Conservation (phyloP, 1,140 invertebrate genomes). For the Myzus persicae region DNA sequence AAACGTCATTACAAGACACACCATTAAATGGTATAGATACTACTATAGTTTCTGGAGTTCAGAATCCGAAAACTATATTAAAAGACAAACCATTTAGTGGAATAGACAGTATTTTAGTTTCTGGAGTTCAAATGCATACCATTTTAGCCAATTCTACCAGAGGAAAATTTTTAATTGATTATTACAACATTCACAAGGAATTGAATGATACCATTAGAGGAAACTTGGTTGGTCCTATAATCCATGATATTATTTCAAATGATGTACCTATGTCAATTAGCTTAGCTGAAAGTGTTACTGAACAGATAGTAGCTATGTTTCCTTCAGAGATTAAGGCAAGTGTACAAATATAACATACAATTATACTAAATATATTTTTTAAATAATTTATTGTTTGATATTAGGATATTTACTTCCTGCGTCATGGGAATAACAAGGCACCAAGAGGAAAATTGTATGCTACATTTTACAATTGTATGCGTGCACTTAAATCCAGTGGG, state of each 20-base stretch:
- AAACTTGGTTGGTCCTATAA: not conserved
- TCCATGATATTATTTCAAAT: not conserved
- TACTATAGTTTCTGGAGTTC: no score
- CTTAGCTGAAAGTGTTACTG: not conserved
- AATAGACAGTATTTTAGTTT: no score
- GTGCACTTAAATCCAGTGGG: not conserved
- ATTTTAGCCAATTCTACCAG: no score
- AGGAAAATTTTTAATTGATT: not conserved
- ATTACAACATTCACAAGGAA: not conserved
- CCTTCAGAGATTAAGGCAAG: constrained; percentile 7
- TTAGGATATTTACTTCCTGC: not conserved
- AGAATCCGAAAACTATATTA: no score
- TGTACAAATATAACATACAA: not conserved
- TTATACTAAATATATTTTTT: not conserved
- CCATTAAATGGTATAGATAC: no score
- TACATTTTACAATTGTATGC: not conserved
- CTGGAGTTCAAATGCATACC: no score
- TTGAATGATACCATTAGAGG: not conserved
- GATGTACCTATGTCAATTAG: not conserved
- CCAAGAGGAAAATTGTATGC: not conserved
- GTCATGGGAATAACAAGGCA: not conserved
- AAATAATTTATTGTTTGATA: not conserved
- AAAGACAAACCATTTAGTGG: not conserved
- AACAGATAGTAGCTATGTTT: not conserved
- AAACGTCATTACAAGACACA: no score